A percentile compares a stretch with the other conserved stretches of the same genome.
Evolutionary conservation across 2,888 invertebrate species (phyloP).

Genomic region (Eulithis testata): DNA sequence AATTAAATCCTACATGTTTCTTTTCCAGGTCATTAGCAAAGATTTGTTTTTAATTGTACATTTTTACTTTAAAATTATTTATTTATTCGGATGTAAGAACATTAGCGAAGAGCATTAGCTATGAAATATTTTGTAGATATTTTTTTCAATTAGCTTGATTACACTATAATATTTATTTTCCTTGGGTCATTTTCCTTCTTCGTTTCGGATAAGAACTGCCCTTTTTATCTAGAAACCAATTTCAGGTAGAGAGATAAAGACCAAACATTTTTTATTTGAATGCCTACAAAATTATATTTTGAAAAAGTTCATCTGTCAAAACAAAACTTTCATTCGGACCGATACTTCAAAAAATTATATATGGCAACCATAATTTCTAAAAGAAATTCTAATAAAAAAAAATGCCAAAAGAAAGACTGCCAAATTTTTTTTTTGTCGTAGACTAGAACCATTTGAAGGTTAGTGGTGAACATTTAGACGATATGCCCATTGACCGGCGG

Average conservation of each 20-base stretch:
- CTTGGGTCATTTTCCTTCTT: constrained; percentile 42
- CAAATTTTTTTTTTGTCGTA: too few species aligned
- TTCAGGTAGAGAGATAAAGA: constrained; percentile 18
- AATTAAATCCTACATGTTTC: constrained; percentile 23
- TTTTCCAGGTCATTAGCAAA: constrained; percentile 45
- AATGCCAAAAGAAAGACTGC: too few species aligned
- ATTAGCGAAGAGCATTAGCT: constrained; percentile 72
- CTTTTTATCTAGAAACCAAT: constrained; percentile 16
- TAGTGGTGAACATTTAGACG: too few species aligned
- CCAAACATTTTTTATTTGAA: neutral
- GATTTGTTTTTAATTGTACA: constrained; percentile 69
- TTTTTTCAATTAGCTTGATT: constrained; percentile 77
- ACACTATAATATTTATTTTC: constrained; percentile 49
- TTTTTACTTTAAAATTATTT: constrained; percentile 49
- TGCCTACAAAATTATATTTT: neutral
- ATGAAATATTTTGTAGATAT: constrained; percentile 65
- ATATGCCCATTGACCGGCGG: too few species aligned
- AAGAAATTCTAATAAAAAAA: too few species aligned
- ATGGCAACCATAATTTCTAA: too few species aligned
- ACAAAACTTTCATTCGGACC: too few species aligned
- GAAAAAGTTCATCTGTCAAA: neutral
- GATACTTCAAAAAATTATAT: too few species aligned
- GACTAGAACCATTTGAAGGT: too few species aligned
- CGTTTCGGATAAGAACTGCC: constrained; percentile 34
- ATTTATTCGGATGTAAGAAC: constrained; percentile 50